Evolutionary conservation across 1,140 invertebrate genomes (phyloP).

Genomic region (Lucilia sericata): DNA sequence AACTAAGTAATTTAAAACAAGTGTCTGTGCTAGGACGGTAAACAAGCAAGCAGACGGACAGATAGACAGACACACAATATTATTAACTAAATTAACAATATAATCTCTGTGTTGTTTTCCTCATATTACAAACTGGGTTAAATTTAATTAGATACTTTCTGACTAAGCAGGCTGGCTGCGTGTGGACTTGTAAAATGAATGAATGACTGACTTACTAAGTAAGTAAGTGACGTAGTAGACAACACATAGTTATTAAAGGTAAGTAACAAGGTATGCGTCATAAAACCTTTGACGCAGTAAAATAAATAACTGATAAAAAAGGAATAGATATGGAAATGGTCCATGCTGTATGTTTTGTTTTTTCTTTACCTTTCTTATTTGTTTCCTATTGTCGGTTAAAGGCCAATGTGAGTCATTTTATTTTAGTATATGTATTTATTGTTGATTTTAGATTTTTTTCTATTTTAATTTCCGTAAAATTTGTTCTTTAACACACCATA

Average conservation of each 20-base stretch:
- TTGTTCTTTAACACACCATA: neutral
- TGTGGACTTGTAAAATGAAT: neutral
- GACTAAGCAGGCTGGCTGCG: no score
- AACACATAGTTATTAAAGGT: neutral
- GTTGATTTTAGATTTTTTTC: neutral
- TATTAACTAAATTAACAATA: constrained; percentile 17
- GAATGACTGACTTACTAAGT: neutral
- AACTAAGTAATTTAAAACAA: constrained; percentile 5
- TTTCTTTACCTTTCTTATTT: neutral
- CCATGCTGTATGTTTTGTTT: no score
- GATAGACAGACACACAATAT: neutral
- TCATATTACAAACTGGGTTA: no score
- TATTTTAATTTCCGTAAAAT: neutral
- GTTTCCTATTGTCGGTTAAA: neutral
- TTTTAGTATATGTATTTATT: neutral
- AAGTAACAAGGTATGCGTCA: neutral
- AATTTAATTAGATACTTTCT: no score
- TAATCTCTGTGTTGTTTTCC: neutral
- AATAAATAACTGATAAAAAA: neutral
- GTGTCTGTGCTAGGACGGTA: neutral
- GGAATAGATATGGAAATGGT: neutral
- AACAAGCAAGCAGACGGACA: neutral
- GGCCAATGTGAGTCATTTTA: neutral
- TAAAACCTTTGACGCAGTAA: neutral
- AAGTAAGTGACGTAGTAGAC: neutral